Base-by-base conservation (phyloP, 1,140 invertebrate genomes). In the Zaprionus camerounensis region DNA sequence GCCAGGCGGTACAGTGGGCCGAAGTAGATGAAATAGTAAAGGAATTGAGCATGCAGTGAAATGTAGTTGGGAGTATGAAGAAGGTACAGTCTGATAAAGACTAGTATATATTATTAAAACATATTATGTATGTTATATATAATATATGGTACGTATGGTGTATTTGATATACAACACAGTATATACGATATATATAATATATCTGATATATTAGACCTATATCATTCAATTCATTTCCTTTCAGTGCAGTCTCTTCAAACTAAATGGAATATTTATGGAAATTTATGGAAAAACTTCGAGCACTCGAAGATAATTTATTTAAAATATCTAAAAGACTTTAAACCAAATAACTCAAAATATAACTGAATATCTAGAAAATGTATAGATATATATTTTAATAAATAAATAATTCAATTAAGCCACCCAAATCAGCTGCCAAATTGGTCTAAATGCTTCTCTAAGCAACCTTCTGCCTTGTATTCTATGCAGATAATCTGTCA, bases 401-500 rank as follows among this genome's bases (percentile, higher is more conserved):
- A 0, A 5, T n/a, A 41, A 20, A 17, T 41, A 41, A 41, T 51
- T 24, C 4, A 51, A 51, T 51, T 24, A 51, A 13, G 11, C 41
- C 2, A 1, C 1, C 2, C 7, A 46, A 17, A 46, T 2, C 46
- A 24, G 5, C 20, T 24, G 46, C 11, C 46, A 51, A 22, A 51
- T 51, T 5, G 46, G 2, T 11, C 9, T 13, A 24, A 22, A 24
- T 22, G 11, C 17, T 13, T 20, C 20, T 51, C 12, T 24, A 6
- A 2, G 24, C 31, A 31, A 64, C 22, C n/a, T 20, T 6, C 41
- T 46, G 26, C 51, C 67, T 31, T 41, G 17, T 2, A 67, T 69
- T 57, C 53, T 75, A 71, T 70, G 67, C 53, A 69, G 59, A 63
- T 70, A 71, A 64, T 63, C 57, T 26, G 49, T 5, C 36, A 20